Conservation (phyloP, 2,113 vertebrate genomes). For the Aythya baeri region DNA sequence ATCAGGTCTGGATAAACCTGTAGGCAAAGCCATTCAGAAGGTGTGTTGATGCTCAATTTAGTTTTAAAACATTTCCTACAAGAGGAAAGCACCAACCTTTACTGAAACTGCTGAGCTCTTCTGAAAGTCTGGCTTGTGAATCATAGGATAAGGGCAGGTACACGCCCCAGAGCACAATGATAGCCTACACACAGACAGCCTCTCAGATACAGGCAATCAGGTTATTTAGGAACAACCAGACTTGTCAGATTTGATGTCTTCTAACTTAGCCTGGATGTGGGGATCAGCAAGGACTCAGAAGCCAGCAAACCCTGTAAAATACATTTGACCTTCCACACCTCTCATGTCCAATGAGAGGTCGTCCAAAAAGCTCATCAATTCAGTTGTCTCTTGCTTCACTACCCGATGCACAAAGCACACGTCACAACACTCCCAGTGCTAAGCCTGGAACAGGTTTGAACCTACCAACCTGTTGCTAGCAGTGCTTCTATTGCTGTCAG, state of each 20-base stretch:
- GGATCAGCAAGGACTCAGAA: not conserved
- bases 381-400: not conserved
- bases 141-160: not conserved
- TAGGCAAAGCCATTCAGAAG: not conserved
- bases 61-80: not conserved
- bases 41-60: rapidly evolving
- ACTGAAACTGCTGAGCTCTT: not conserved
- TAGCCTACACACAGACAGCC: not conserved
- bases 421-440: not conserved
- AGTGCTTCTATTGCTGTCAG: not conserved
- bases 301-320: not conserved
- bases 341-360: not conserved
- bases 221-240: not conserved
- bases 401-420: not conserved
- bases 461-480: not conserved
- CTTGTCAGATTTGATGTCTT: not conserved
- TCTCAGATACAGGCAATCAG: not conserved
- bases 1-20: not conserved
- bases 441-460: not conserved
- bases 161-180: not conserved
- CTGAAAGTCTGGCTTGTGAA: not conserved
- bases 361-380: not conserved
- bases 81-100: not conserved
- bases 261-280: not conserved
- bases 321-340: not conserved